A percentile compares a stretch with the other conserved stretches of the same genome.
Conservation (phyloP, 2,888 invertebrate genomes). For the Leptarthrus brevirostris region DNA sequence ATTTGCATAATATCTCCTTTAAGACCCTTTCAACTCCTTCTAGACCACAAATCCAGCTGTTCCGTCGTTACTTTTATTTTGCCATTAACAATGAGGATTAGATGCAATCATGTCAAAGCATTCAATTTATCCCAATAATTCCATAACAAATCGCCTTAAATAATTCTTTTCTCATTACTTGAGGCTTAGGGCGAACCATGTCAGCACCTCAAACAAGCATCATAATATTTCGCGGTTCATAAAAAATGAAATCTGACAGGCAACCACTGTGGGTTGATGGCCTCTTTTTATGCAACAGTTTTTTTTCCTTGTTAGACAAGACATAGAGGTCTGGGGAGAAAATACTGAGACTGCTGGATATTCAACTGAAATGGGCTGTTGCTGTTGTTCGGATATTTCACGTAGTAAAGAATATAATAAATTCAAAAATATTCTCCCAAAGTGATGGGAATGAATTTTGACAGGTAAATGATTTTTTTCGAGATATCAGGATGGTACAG, state of each 20-base stretch:
- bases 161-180: slow-evolving; percentile 38
- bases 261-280: slow-evolving; percentile 19
- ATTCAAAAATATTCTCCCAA: slow-evolving; percentile 9
- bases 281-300: slow-evolving; percentile 14
- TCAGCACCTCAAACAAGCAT: slow-evolving; percentile 18
- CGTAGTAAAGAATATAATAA: slow-evolving; percentile 18
- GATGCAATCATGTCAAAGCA: slow-evolving; percentile 41
- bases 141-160: slow-evolving; percentile 43
- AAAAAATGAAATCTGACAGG: slow-evolving; percentile 17
- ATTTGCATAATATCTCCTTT: too few relatives aligned
- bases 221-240: slow-evolving; percentile 30
- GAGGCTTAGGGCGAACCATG: slow-evolving; percentile 21
- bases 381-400: not conserved
- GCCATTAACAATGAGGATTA: slow-evolving; percentile 30
- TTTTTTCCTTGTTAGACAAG: not conserved
- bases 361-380: not conserved
- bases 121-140: slow-evolving; percentile 29
- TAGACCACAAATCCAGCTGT: not conserved
- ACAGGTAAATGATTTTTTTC: slow-evolving; percentile 24
- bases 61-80: not conserved
- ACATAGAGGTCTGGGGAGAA: not conserved
- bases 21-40: not conserved
- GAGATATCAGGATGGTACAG: not conserved
- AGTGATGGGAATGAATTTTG: slow-evolving; percentile 14
- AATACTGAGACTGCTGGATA: not conserved